Evolutionary conservation across 2,113 vertebrate genomes (phyloP).

Genomic region (Progne subis): DNA sequence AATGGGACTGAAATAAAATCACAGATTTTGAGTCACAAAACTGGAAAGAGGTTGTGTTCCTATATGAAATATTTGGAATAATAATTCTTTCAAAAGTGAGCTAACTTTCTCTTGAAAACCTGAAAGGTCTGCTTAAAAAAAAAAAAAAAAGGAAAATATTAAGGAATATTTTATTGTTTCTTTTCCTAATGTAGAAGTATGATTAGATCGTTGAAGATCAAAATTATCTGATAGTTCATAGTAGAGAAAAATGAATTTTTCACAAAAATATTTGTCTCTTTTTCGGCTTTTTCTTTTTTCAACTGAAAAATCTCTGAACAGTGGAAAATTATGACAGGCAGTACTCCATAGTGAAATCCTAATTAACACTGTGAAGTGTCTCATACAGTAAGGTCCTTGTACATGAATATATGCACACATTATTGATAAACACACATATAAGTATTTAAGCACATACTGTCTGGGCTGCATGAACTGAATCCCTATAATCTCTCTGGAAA

Average conservation of each 20-base stretch:
- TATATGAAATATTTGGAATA: not conserved
- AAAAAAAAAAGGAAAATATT: not conserved
- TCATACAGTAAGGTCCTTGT: not conserved
- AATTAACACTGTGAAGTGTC: not conserved
- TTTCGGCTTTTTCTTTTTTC: fast-evolving
- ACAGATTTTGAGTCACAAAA: not conserved
- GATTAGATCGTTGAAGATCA: not conserved
- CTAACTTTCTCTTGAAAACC: not conserved
- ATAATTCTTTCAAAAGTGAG: not conserved
- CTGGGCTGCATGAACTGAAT: not conserved
- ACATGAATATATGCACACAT: not conserved
- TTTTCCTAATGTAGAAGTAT: not conserved
- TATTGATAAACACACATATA: not conserved
- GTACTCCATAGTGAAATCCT: not conserved
- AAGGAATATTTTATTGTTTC: not conserved
- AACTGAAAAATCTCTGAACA: not conserved
- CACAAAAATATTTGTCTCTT: not conserved
- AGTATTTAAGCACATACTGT: not conserved
- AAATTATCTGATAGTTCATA: not conserved
- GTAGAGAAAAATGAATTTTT: not conserved
- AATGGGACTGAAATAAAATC: not conserved
- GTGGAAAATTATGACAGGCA: not conserved
- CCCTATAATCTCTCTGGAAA: not conserved
- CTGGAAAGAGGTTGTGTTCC: not conserved
- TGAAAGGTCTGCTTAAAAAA: not conserved